Evolutionary conservation across 2,797 vertebrate genomes (phyloP).

Genomic region (Poliocrania exsul): DNA sequence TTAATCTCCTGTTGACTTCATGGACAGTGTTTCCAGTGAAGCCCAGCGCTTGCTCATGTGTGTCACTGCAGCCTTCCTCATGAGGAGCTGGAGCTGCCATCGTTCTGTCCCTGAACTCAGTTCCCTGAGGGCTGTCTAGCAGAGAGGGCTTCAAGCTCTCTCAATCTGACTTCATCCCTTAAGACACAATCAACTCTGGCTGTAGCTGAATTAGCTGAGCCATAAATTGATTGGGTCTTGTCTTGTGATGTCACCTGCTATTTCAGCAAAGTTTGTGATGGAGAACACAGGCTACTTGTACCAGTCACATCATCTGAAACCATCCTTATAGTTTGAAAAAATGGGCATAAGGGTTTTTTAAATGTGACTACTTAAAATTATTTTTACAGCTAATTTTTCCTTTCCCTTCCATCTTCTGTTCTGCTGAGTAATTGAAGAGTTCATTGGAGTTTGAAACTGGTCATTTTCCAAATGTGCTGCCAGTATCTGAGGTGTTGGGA

Average conservation of each 20-base stretch:
- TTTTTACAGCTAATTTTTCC: background rate
- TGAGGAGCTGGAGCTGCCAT: accelerated
- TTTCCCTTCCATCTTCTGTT: background rate
- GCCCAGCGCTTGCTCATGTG: accelerated
- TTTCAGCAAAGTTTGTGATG: background rate
- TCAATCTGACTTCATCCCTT: background rate
- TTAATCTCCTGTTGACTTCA: accelerated
- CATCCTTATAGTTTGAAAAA: background rate
- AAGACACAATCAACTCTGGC: background rate
- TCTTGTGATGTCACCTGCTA: background rate
- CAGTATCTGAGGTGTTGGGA: background rate
- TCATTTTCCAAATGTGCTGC: background rate
- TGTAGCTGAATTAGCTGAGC: background rate
- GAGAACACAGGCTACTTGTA: background rate
- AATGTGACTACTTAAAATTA: background rate
- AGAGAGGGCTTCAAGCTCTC: background rate
- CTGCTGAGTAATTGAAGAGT: background rate
- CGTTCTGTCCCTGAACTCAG: background rate
- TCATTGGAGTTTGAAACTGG: background rate
- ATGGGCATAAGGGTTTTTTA: background rate
- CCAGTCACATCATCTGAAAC: background rate
- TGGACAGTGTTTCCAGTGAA: background rate
- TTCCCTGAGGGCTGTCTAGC: background rate
- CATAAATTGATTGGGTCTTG: background rate
- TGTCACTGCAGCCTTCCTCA: accelerated